Conservation (phyloP, 1,140 invertebrate genomes). For the Paralvinella palmiformis region DNA sequence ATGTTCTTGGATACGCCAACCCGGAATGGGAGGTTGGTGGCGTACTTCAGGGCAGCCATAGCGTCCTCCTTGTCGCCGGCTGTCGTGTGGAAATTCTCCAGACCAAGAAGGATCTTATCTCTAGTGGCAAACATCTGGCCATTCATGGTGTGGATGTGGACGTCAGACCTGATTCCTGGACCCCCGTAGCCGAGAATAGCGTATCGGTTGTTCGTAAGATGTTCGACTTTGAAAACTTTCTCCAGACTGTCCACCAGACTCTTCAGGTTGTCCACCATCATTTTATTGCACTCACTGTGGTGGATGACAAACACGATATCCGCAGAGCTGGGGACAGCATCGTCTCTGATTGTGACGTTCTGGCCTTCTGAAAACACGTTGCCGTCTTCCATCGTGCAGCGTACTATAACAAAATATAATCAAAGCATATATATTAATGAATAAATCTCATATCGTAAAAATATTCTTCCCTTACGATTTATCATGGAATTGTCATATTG, state of each 20-base stretch:
- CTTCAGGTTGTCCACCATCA: conserved; percentile 50
- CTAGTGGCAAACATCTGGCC: conserved; percentile 48
- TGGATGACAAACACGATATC: conserved; percentile 86
- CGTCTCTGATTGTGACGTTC: conserved; percentile 30
- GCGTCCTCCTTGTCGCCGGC: conserved; percentile 26
- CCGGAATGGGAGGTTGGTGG: conserved; percentile 70
- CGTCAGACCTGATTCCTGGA: conserved; percentile 60
- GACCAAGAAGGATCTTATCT: conserved; percentile 36
- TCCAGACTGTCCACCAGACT: conserved; percentile 42
- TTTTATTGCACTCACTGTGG: conserved; percentile 72
- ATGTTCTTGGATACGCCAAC: conserved; percentile 78
- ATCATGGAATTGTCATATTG: too few relatives aligned
- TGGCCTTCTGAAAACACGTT: conserved; percentile 37
- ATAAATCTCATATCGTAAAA: too few relatives aligned
- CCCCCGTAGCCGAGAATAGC: conserved; percentile 76
- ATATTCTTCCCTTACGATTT: too few relatives aligned
- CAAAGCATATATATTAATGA: too few relatives aligned
- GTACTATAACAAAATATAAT: conserved; percentile 30
- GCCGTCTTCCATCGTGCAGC: conserved; percentile 39
- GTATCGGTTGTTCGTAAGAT: conserved; percentile 57
- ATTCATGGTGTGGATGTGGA: conserved; percentile 56
- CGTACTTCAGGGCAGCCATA: conserved; percentile 68
- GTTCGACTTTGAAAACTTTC: conserved; percentile 36
- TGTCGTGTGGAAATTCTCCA: conserved; percentile 22
- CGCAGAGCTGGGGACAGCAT: conserved; percentile 51